These are phyloP conservation scores for Stenolophus ochropezus DNA, from an alignment of 2,888 invertebrate species.

Conservation along the genomic window DNA sequence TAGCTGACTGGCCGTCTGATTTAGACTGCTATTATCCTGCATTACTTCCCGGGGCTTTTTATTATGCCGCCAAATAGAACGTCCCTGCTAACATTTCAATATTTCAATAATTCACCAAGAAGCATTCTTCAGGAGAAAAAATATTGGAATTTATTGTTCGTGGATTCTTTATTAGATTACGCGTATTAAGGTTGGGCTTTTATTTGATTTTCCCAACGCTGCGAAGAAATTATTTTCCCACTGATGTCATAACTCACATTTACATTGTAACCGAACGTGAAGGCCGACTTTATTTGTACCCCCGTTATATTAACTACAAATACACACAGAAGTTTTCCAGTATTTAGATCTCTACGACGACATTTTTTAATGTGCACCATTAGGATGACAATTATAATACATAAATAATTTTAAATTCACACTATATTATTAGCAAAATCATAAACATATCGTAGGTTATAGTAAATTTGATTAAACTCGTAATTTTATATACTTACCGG, in stretches of 20 bases:
- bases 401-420: no score
- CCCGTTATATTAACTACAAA: neutral
- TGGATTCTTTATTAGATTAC: slow-evolving; percentile 33
- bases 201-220: slow-evolving; percentile 17
- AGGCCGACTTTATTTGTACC: neutral
- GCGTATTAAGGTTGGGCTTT: slow-evolving; percentile 18
- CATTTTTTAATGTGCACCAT: no score
- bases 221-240: slow-evolving; percentile 3
- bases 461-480: no score
- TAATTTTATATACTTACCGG: no score
- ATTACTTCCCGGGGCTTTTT: slow-evolving; percentile 35
- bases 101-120: slow-evolving; percentile 41
- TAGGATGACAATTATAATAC: no score
- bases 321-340: neutral
- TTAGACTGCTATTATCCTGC: neutral
- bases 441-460: no score
- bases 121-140: slow-evolving; percentile 39
- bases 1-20: neutral
- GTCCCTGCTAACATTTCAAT: slow-evolving; percentile 32
- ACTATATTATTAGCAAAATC: no score
- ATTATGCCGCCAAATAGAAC: slow-evolving; percentile 38
- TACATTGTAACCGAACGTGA: neutral
- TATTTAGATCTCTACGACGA: no score
- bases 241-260: slow-evolving; percentile 12
- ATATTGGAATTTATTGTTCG: slow-evolving; percentile 44